A percentile compares a stretch with the other conserved stretches of the same genome.
These are phyloP conservation scores for Pituophis catenifer DNA, from an alignment of 2,113 vertebrate species.

Conservation along the genomic window DNA sequence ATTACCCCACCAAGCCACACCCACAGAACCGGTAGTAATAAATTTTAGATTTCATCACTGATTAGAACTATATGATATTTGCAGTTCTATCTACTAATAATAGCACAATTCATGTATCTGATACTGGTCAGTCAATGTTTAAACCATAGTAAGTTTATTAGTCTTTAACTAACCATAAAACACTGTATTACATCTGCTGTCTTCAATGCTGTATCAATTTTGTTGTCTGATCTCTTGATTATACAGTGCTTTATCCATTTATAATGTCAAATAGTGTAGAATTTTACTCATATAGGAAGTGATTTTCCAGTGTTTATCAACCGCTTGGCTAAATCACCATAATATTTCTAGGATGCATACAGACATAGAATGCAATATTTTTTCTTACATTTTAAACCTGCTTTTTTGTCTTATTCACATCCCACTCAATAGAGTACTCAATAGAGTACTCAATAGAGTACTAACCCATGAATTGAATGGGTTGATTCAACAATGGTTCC, in stretches of 20 bases:
- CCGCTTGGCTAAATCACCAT: not conserved
- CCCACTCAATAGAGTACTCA: not conserved
- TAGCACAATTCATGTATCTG: not conserved
- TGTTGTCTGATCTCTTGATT: not conserved
- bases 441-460: not conserved
- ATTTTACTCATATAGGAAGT: slow-evolving; percentile 9
- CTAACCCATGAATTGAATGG: not conserved
- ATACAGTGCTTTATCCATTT: not conserved
- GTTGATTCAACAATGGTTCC: not conserved
- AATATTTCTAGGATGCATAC: not conserved
- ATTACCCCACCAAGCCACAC: no score
- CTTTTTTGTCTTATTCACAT: not conserved
- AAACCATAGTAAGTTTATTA: not conserved
- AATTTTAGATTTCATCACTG: no score
- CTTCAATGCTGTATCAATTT: not conserved
- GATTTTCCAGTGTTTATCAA: not conserved
- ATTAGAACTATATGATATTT: not conserved
- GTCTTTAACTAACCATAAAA: not conserved
- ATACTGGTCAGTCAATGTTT: not conserved
- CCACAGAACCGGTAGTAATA: no score
- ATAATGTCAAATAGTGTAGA: rapidly evolving
- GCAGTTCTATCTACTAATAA: not conserved
- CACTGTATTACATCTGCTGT: not conserved
- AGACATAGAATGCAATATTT: not conserved
- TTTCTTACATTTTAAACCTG: not conserved